These are phyloP conservation scores for Luidia sarsii DNA, from an alignment of 53 echinoderm and acorn worm genomes.

Conservation along the genomic window DNA sequence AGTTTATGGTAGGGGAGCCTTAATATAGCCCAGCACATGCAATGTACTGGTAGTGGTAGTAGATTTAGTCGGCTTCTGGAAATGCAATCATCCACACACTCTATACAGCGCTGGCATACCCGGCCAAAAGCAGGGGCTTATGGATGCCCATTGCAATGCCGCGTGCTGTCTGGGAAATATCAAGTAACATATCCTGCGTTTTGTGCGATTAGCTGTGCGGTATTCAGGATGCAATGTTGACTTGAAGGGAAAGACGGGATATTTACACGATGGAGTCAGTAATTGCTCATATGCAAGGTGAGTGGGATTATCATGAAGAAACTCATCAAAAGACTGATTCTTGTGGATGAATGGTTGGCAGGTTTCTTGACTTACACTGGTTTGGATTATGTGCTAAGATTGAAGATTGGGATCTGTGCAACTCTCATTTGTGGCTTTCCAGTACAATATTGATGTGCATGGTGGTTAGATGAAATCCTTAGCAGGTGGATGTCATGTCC, in stretches of 20 bases:
- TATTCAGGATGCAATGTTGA: slow-evolving; percentile 6
- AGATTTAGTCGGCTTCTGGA: slow-evolving; percentile 43
- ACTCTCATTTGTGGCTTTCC: too few species aligned
- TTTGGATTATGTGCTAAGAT: too few species aligned
- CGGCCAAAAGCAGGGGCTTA: slow-evolving; percentile 26
- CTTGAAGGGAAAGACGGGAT: background rate
- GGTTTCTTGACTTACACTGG: too few species aligned
- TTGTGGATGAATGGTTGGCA: too few species aligned
- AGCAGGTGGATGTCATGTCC: too few species aligned
- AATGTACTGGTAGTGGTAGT: background rate
- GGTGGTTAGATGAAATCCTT: too few species aligned
- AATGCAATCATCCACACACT: slow-evolving; percentile 37
- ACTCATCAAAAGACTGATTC: too few species aligned
- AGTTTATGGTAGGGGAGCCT: slow-evolving; percentile 5
- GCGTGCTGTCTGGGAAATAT: background rate
- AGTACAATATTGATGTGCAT: too few species aligned
- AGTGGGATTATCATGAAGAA: slow-evolving; percentile 6
- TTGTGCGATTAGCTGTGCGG: background rate
- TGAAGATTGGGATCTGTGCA: too few species aligned
- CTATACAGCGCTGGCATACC: slow-evolving; percentile 1
- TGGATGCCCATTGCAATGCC: slow-evolving; percentile 18
- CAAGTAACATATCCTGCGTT: background rate
- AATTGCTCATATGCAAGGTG: slow-evolving; percentile 42
- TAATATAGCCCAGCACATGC: background rate
- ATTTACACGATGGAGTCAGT: slow-evolving; percentile 31